Conservation (phyloP, 2,888 invertebrate genomes). For the Stramonita haemastoma region DNA sequence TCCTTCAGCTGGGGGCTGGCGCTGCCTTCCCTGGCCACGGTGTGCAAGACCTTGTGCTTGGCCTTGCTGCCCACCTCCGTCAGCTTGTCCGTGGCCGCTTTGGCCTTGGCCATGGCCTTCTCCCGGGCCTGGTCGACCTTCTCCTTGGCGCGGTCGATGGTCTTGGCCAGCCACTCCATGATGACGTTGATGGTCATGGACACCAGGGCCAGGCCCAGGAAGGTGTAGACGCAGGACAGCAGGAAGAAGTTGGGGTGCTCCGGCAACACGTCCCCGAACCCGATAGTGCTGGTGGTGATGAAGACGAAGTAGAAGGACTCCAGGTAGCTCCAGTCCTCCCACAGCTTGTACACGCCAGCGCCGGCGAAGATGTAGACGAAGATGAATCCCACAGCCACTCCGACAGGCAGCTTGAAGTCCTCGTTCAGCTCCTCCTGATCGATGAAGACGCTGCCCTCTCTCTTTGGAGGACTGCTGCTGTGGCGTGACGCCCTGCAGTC, state of each 20-base stretch:
- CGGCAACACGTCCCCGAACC: slow-evolving; percentile 95
- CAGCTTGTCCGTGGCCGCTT: slow-evolving; percentile 55
- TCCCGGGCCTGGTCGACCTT: slow-evolving; percentile 59
- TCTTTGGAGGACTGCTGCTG: neutral
- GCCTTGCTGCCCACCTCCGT: slow-evolving; percentile 49
- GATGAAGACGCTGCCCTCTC: slow-evolving; percentile 5
- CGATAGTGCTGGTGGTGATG: slow-evolving; percentile 97
- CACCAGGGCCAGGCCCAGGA: slow-evolving; percentile 95
- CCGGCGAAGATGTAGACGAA: slow-evolving; percentile 91
- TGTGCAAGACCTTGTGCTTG: slow-evolving; percentile 11
- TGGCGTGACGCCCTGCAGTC: neutral
- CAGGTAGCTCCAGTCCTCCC: slow-evolving; percentile 92
- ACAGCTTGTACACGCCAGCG: slow-evolving; percentile 83
- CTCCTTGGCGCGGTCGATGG: slow-evolving; percentile 63
- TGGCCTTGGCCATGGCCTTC: slow-evolving; percentile 49
- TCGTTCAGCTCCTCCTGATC: slow-evolving; percentile 76
- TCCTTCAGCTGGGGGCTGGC: slow-evolving; percentile 4
- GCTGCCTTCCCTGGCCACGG: slow-evolving; percentile 25
- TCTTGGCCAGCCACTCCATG: slow-evolving; percentile 66
- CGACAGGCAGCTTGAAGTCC: slow-evolving; percentile 95
- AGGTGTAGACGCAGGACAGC: slow-evolving; percentile 92
- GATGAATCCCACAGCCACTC: slow-evolving; percentile 90
- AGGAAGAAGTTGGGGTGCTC: slow-evolving; percentile 92
- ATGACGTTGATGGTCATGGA: slow-evolving; percentile 99
- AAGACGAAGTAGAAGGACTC: slow-evolving; percentile 98